These are phyloP conservation scores for Mallotus villosus DNA, from an alignment of 2,797 vertebrate genomes.

Conservation along the genomic window DNA sequence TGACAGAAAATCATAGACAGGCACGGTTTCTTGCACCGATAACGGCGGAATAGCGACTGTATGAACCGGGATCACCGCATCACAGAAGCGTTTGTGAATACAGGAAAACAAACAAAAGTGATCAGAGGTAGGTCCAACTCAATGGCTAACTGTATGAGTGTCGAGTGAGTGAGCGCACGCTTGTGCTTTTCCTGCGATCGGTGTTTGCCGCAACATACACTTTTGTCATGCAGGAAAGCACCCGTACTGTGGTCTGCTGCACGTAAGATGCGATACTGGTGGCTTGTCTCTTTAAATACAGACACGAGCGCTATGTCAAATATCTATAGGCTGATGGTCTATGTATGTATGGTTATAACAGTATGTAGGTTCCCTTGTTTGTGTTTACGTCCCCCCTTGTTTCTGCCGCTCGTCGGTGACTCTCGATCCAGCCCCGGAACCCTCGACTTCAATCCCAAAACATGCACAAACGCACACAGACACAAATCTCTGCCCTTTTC, in stretches of 20 bases:
- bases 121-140: constrained; percentile 74
- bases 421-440: constrained; percentile 35
- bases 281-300: constrained; percentile 69
- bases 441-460: constrained; percentile 14
- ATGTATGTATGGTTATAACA: constrained; percentile 57
- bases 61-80: constrained; percentile 57
- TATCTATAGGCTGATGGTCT: constrained; percentile 56
- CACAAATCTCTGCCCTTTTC: constrained; percentile 13
- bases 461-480: constrained; percentile 8
- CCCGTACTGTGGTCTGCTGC: constrained; percentile 41
- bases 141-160: constrained; percentile 72
- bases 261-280: constrained; percentile 4
- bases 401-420: constrained; percentile 52
- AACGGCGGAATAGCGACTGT: constrained; percentile 19
- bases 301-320: constrained; percentile 53
- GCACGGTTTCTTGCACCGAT: constrained; percentile 62
- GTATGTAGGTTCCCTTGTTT: constrained; percentile 62
- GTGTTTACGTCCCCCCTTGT: constrained; percentile 36
- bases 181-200: constrained; percentile 24
- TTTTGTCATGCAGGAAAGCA: constrained; percentile 15
- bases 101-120: constrained; percentile 66
- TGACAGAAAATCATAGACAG: constrained; percentile 45
- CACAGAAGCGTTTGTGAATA: constrained; percentile 62
- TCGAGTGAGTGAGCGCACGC: constrained; percentile 61
- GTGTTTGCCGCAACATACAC: constrained; percentile 3